A percentile compares a stretch with the other conserved stretches of the same genome.
These are phyloP conservation scores for Scaptomyza hsui DNA, from an alignment of 1,140 invertebrate genomes.

Conservation along the genomic window DNA sequence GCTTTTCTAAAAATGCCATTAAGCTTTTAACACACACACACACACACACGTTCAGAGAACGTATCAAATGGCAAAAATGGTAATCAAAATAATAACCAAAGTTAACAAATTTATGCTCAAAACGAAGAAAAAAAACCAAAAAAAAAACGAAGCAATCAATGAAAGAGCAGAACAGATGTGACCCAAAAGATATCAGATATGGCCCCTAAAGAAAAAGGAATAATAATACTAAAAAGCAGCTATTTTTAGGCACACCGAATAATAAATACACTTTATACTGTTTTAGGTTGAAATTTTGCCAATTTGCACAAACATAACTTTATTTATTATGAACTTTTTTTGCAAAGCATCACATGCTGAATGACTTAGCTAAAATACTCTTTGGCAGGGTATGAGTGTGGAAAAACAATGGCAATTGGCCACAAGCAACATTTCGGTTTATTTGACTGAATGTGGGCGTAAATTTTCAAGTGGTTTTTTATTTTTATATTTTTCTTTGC, in stretches of 20 bases:
- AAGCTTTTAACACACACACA: no score
- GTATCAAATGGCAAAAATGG: constrained; percentile 27
- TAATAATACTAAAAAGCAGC: constrained; percentile 8
- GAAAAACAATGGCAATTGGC: constrained; percentile 17
- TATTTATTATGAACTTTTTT: no score
- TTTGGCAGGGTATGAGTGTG: not conserved
- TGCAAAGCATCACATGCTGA: no score
- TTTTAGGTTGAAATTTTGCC: no score
- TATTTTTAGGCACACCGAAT: not conserved
- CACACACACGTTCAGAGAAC: not conserved
- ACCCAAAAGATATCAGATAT: constrained; percentile 9
- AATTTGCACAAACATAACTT: no score
- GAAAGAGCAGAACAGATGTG: constrained; percentile 34
- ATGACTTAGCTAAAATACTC: not conserved
- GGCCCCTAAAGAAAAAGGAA: constrained; percentile 1
- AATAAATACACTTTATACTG: no score
- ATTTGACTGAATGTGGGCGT: constrained; percentile 3
- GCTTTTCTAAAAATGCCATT: not conserved
- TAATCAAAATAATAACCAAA: constrained; percentile 22
- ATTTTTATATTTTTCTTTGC: not conserved
- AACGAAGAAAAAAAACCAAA: not conserved
- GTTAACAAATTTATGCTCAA: constrained; percentile 36
- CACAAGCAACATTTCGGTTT: not conserved
- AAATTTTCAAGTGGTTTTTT: constrained; percentile 1
- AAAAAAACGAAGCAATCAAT: constrained; percentile 17